Percentiles rank a stretch among this genome's conserved stretches.
Conservation (phyloP, 2,113 vertebrate genomes). For the Lutjanus erythropterus region DNA sequence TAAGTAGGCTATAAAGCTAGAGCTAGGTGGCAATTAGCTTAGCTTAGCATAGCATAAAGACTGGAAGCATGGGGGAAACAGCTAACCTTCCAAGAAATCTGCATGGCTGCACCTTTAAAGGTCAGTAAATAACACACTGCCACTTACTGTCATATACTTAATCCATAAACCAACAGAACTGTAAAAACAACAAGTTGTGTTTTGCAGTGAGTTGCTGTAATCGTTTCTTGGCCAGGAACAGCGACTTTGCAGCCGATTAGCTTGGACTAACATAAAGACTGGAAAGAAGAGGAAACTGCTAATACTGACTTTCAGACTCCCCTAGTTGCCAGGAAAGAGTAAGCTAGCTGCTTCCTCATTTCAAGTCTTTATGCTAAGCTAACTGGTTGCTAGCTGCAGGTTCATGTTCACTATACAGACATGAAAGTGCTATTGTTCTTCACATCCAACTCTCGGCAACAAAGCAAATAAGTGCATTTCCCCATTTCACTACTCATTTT, state of each 20-base stretch:
- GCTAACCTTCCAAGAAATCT: too few relatives aligned
- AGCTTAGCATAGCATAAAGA: not conserved
- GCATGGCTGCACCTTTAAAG: too few relatives aligned
- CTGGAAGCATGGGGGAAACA: too few relatives aligned
- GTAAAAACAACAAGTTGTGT: not conserved
- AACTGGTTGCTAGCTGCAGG: not conserved
- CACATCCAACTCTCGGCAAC: too few relatives aligned
- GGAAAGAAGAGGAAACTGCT: not conserved
- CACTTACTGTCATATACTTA: too few relatives aligned
- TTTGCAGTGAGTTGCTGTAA: too few relatives aligned
- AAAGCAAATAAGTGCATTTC: not conserved
- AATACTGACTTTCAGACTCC: too few relatives aligned
- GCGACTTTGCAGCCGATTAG: not conserved
- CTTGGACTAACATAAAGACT: too few relatives aligned
- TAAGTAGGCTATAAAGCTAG: not conserved
- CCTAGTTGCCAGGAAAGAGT: too few relatives aligned
- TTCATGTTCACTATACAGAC: not conserved
- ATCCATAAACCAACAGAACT: not conserved
- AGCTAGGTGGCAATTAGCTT: not conserved
- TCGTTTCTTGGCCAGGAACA: too few relatives aligned
- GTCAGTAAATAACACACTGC: too few relatives aligned
- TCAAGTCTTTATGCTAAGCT: slow-evolving; percentile 4
- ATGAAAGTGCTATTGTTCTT: too few relatives aligned
- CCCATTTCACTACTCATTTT: not conserved
- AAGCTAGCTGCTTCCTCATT: not conserved